Conservation (phyloP, 2,113 vertebrate species). For the Lates calcarifer region DNA sequence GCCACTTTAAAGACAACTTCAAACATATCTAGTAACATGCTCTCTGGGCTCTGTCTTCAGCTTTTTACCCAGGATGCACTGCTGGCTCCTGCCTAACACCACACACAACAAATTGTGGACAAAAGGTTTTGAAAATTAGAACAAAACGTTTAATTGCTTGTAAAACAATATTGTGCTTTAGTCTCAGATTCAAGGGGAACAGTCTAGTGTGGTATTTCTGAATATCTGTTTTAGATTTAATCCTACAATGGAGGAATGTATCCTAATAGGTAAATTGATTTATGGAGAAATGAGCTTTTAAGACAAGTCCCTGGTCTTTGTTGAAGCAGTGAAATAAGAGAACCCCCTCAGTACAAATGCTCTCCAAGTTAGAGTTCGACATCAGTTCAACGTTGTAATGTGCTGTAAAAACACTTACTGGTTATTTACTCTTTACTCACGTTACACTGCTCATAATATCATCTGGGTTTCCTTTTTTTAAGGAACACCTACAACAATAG, state of each 20-base stretch:
- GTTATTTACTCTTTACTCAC: not conserved
- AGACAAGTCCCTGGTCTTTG: slow-evolving; percentile 3
- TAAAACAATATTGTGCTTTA: slow-evolving; percentile 5
- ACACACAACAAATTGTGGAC: not conserved
- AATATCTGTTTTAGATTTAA: slow-evolving; percentile 46
- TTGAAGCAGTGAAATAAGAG: slow-evolving; percentile 1
- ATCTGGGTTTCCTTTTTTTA: slow-evolving; percentile 8
- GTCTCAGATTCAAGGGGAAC: not conserved
- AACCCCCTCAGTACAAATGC: not conserved
- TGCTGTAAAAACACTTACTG: not conserved
- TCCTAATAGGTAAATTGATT: slow-evolving; percentile 16
- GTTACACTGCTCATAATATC: not conserved
- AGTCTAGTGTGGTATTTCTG: slow-evolving; percentile 10
- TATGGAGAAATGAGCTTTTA: slow-evolving; percentile 11
- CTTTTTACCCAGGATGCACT: slow-evolving; percentile 43
- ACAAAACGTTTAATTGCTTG: not conserved
- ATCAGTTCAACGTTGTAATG: not conserved
- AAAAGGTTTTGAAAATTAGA: not conserved
- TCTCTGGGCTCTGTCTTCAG: not conserved
- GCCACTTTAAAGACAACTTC: not conserved
- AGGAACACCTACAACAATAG: not conserved
- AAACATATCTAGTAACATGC: slow-evolving; percentile 10
- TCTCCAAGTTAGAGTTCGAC: slow-evolving; percentile 20
- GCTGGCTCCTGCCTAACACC: slow-evolving; percentile 33
- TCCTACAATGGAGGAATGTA: slow-evolving; percentile 3